These are phyloP conservation scores for Mesembrinibis cayennensis DNA, from an alignment of 2,113 vertebrate species.

Conservation along the genomic window DNA sequence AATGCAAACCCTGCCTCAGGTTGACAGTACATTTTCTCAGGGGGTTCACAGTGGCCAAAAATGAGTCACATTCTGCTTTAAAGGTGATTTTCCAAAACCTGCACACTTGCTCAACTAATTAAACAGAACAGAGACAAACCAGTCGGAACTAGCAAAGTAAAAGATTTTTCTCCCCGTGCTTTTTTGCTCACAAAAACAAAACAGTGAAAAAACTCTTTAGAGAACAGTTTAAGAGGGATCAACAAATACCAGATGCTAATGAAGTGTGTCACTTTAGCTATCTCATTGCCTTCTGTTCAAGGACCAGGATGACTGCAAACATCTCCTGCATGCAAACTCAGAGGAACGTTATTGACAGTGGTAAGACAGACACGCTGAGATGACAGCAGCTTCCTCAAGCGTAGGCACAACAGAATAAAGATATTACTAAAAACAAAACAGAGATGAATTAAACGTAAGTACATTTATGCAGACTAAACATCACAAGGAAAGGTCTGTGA, in stretches of 20 bases:
- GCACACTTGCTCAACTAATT: not conserved
- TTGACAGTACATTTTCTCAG: no score
- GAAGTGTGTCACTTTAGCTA: not conserved
- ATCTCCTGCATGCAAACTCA: not conserved
- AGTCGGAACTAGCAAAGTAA: not conserved
- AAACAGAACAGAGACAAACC: not conserved
- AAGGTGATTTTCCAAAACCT: not conserved
- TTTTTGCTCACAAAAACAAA: not conserved
- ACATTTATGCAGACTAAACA: not conserved
- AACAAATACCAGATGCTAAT: not conserved
- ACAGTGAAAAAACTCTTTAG: not conserved
- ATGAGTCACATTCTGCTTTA: not conserved
- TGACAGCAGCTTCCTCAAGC: not conserved
- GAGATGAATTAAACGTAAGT: not conserved
- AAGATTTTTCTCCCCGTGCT: not conserved
- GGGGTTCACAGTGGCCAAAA: not conserved
- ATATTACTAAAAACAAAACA: not conserved
- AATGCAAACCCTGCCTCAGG: not conserved
- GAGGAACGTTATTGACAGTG: not conserved
- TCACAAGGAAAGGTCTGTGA: fast-evolving
- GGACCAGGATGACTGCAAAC: not conserved
- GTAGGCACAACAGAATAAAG: not conserved
- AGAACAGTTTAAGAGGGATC: not conserved
- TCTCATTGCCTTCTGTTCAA: not conserved
- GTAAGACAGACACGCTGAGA: not conserved